Conservation (phyloP, 2,888 invertebrate genomes). For the Ctena decussata region DNA sequence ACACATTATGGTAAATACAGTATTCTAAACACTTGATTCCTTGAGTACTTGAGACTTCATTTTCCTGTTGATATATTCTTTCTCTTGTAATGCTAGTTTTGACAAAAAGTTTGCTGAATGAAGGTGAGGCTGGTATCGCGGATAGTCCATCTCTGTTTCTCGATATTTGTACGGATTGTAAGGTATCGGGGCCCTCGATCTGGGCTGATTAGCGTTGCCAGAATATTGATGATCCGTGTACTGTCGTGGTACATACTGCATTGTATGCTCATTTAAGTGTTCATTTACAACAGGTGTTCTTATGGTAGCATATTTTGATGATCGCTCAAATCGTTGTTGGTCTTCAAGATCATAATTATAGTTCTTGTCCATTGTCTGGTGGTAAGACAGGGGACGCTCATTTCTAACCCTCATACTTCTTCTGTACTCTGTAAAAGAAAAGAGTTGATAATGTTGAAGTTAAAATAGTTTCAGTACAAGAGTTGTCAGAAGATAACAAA, state of each 20-base stretch:
- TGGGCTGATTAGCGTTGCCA: constrained; percentile 14
- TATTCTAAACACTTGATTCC: constrained; percentile 62
- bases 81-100: constrained; percentile 44
- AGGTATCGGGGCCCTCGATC: constrained; percentile 52
- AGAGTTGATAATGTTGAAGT: too few species aligned
- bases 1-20: too few species aligned
- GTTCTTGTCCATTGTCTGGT: constrained; percentile 30
- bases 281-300: constrained; percentile 12
- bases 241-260: constrained; percentile 23
- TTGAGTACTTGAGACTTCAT: constrained; percentile 54
- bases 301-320: constrained; percentile 55
- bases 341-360: constrained; percentile 39
- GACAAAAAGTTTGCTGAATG: constrained; percentile 54
- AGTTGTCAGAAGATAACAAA: too few species aligned
- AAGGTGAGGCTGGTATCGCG: constrained; percentile 58
- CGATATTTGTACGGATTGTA: constrained; percentile 58
- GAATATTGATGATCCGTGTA: constrained; percentile 26
- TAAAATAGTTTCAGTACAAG: too few species aligned
- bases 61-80: constrained; percentile 18
- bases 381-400: constrained; percentile 56
- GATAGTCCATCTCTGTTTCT: constrained; percentile 28
- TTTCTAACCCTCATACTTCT: constrained; percentile 39
- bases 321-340: constrained; percentile 25
- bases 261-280: constrained; percentile 18
- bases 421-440: constrained; percentile 22